Percentiles rank a stretch among this genome's conserved stretches.
These are phyloP conservation scores for Agelas oroides DNA, from an alignment of 37 sponge, comb jelly and placozoan species.

Conservation along the genomic window DNA sequence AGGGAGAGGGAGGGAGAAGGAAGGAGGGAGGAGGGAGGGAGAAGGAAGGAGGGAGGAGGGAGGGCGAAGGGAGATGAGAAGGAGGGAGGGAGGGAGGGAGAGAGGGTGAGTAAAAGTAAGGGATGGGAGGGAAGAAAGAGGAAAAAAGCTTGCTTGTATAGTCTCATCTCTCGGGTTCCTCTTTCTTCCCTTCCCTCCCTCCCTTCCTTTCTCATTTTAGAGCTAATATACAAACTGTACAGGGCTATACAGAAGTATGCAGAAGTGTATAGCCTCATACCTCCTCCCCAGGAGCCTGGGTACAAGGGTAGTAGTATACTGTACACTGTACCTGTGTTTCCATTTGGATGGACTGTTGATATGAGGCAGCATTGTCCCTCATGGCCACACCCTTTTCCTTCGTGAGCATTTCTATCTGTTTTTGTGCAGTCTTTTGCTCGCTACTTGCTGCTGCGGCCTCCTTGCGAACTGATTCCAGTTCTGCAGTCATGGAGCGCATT, in stretches of 20 bases:
- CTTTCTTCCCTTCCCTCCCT: too few relatives aligned
- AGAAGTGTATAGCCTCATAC: too few relatives aligned
- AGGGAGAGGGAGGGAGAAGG: too few relatives aligned
- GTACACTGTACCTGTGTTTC: slow-evolving; percentile 43
- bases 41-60: neutral
- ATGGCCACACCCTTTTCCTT: slow-evolving; percentile 71
- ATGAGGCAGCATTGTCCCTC: slow-evolving; percentile 57
- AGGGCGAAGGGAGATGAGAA: neutral
- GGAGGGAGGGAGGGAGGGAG: neutral
- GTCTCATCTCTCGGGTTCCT: too few relatives aligned
- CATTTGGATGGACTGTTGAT: slow-evolving; percentile 56
- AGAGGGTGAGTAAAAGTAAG: neutral
- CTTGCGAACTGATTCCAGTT: neutral
- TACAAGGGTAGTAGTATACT: neutral
- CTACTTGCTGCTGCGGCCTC: neutral
- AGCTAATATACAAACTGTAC: too few relatives aligned
- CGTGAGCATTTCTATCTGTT: slow-evolving; percentile 48
- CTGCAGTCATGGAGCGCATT: neutral
- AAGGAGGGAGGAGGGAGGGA: too few relatives aligned
- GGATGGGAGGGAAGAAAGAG: too few relatives aligned
- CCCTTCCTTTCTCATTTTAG: too few relatives aligned
- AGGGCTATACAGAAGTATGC: neutral
- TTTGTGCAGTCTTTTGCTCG: slow-evolving; percentile 1
- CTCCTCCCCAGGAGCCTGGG: too few relatives aligned
- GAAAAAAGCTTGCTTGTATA: too few relatives aligned